phyloP scores from a whole-genome alignment of 2,113 vertebrate species.

The Tachuris rubrigastra region DNA sequence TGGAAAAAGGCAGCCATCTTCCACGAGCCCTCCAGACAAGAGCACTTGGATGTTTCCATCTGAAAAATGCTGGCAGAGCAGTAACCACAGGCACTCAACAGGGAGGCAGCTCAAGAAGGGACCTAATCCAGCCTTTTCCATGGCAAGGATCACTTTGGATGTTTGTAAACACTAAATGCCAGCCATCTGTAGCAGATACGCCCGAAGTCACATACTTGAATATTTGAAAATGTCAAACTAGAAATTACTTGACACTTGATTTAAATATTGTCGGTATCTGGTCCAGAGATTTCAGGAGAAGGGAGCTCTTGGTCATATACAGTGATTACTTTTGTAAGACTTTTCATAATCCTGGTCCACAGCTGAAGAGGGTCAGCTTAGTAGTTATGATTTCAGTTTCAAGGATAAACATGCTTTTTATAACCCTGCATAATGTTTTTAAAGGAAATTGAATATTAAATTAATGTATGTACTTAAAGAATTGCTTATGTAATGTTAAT shows the following conservation, averaged over 20 bases:
- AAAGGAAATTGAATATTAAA: constrained; percentile 58
- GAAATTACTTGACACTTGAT: background rate
- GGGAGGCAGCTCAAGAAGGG: background rate
- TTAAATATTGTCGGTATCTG: background rate
- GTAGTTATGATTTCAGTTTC: constrained; percentile 40
- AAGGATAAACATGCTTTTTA: constrained; percentile 49
- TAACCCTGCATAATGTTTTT: constrained; percentile 7
- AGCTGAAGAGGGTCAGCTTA: background rate
- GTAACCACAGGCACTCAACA: background rate
- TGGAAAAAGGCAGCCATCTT: background rate
- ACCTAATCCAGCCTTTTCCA: background rate
- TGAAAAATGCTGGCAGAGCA: background rate
- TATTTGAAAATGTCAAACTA: background rate
- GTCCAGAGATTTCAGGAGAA: background rate
- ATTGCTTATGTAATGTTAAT: constrained; percentile 45
- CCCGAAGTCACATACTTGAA: background rate
- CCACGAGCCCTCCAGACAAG: background rate
- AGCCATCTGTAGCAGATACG: background rate
- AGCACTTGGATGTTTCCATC: background rate
- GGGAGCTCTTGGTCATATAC: background rate
- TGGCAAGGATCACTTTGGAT: background rate
- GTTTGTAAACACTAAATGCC: constrained; percentile 4
- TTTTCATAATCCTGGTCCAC: background rate
- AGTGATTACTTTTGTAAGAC: background rate
- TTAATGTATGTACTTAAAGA: constrained; percentile 29